These are phyloP conservation scores for Eudemis profundana DNA, from an alignment of 2,888 invertebrate genomes.

Conservation along the genomic window DNA sequence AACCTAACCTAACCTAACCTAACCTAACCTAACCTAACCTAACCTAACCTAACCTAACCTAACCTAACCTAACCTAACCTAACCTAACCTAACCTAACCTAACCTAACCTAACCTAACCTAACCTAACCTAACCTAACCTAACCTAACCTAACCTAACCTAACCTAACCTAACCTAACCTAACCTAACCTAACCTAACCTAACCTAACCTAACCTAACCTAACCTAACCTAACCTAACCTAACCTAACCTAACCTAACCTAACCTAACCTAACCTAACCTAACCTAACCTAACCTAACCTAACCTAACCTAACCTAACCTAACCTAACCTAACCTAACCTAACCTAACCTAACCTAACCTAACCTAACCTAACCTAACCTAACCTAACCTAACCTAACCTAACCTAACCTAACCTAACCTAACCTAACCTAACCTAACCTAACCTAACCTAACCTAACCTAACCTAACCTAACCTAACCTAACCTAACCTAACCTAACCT, in stretches of 20 bases:
- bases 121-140: conserved; percentile 39
- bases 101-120: conserved; percentile 41
- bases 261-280: conserved; percentile 32
- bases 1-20: conserved; percentile 42
- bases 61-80: conserved; percentile 40
- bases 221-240: conserved; percentile 43
- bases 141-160: conserved; percentile 41
- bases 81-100: conserved; percentile 42
- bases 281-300: conserved; percentile 38
- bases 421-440: conserved; percentile 38
- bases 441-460: conserved; percentile 32
- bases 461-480: conserved; percentile 38
- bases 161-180: conserved; percentile 41
- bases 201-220: conserved; percentile 40
- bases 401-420: conserved; percentile 38
- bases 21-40: conserved; percentile 42
- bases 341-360: conserved; percentile 38
- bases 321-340: conserved; percentile 39
- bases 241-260: conserved; percentile 39
- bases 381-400: conserved; percentile 39
- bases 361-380: conserved; percentile 36
- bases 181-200: conserved; percentile 42
- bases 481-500: conserved; percentile 25
- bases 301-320: conserved; percentile 39
- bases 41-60: conserved; percentile 42